These are phyloP conservation scores for Drosophila watanabei DNA, from an alignment of 1,140 invertebrate genomes.

Conservation along the genomic window DNA sequence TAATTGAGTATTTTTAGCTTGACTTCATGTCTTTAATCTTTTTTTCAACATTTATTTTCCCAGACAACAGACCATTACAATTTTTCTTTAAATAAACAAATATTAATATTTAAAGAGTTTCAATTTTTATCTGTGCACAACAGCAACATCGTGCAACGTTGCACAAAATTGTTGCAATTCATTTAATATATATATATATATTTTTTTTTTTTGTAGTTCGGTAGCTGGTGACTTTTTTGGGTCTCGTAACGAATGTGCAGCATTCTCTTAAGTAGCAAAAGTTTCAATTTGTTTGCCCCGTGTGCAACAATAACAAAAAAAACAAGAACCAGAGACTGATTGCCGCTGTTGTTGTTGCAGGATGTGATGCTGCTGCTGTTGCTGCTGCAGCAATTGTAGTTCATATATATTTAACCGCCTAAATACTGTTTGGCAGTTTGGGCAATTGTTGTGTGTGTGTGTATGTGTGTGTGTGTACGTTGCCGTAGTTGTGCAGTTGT, in stretches of 20 bases:
- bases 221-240: conserved; percentile 22
- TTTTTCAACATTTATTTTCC: no score
- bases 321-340: conserved; percentile 2
- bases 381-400: conserved; percentile 54
- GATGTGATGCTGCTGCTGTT: conserved; percentile 19
- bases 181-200: conserved; percentile 73
- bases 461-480: conserved; percentile 21
- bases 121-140: conserved; percentile 7
- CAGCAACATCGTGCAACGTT: conserved; percentile 46
- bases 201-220: conserved; percentile 33
- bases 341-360: conserved; percentile 19
- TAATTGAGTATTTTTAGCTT: no score
- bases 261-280: conserved; percentile 65
- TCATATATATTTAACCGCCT: conserved; percentile 78
- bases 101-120: no score
- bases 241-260: conserved; percentile 62
- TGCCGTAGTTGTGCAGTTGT: conserved; percentile 49
- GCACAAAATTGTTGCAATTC: conserved; percentile 73
- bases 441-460: conserved; percentile 23
- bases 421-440: conserved; percentile 73
- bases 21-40: no score
- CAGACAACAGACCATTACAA: neutral
- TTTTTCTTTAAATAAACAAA: neutral
- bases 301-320: conserved; percentile 14
- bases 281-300: conserved; percentile 69